A percentile compares a stretch with the other conserved stretches of the same genome.
These are phyloP conservation scores for Drepanosiphum platanoidis DNA, from an alignment of 2,888 invertebrate species.

Conservation along the genomic window DNA sequence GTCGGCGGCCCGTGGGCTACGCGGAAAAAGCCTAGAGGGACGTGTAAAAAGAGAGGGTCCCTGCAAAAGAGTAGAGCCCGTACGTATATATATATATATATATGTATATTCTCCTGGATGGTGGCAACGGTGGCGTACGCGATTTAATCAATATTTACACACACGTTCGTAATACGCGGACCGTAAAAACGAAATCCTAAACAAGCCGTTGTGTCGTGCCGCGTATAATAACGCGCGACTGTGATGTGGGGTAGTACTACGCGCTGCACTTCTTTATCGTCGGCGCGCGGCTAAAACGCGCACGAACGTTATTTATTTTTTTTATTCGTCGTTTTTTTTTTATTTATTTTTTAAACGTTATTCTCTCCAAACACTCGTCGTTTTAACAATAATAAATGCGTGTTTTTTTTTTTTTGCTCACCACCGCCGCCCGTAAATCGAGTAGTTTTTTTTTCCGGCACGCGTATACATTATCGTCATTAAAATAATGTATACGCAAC, in stretches of 20 bases:
- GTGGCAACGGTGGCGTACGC: not conserved
- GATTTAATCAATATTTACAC: conserved; percentile 38
- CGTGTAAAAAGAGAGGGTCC: not conserved
- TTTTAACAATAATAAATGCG: too few species aligned
- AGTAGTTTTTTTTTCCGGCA: not conserved
- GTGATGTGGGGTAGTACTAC: too few species aligned
- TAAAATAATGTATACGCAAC: too few species aligned
- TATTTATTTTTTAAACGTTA: too few species aligned
- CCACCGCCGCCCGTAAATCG: not conserved
- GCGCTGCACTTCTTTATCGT: too few species aligned
- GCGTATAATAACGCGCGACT: too few species aligned
- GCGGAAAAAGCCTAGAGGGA: too few species aligned
- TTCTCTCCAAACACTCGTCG: not conserved
- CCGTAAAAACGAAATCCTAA: not conserved
- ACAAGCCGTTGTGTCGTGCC: not conserved
- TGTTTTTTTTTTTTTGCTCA: not conserved
- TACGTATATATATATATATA: too few species aligned
- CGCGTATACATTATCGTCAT: not conserved
- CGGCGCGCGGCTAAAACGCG: not conserved
- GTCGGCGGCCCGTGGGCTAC: too few species aligned
- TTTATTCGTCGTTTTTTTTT: too few species aligned
- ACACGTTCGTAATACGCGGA: not conserved
- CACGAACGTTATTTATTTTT: not conserved
- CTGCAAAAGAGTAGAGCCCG: not conserved
- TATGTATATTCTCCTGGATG: too few species aligned